phyloP scores from a whole-genome alignment of 2,113 vertebrate genomes.

The Carassius auratus region DNA sequence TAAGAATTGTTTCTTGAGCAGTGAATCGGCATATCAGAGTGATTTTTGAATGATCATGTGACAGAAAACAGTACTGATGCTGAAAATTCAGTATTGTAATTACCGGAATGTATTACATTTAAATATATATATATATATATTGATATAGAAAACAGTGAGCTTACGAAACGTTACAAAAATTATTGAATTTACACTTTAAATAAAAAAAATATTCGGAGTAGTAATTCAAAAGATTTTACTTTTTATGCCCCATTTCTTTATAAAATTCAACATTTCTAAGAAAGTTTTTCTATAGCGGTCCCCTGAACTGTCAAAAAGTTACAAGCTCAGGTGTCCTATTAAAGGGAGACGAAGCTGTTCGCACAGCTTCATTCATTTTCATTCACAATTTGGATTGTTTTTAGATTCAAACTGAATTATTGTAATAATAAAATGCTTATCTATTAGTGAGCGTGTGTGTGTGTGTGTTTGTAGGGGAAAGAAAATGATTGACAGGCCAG shows the following conservation, averaged over 20 bases:
- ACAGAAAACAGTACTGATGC: too few relatives aligned
- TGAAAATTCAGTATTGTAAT: too few relatives aligned
- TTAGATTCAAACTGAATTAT: background rate
- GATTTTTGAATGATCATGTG: too few relatives aligned
- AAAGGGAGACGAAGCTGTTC: background rate
- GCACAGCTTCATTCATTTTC: background rate
- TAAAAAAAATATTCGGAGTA: background rate
- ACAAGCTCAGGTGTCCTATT: background rate
- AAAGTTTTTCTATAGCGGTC: background rate
- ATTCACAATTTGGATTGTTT: background rate
- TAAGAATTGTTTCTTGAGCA: too few relatives aligned
- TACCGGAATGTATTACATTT: background rate
- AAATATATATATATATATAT: background rate
- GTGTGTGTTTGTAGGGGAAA: background rate
- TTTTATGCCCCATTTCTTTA: background rate
- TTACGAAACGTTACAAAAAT: too few relatives aligned
- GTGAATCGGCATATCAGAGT: too few relatives aligned
- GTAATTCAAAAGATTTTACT: background rate
- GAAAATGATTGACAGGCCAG: conserved; percentile 47
- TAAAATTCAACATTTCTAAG: background rate
- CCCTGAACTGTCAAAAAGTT: background rate
- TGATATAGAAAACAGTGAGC: too few relatives aligned
- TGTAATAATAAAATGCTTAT: background rate
- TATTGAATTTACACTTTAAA: background rate
- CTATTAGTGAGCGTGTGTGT: background rate